A percentile compares a stretch with the other conserved stretches of the same genome.
These are phyloP conservation scores for Scomberomorus guttatus DNA, from an alignment of 2,797 vertebrate species.

Conservation along the genomic window DNA sequence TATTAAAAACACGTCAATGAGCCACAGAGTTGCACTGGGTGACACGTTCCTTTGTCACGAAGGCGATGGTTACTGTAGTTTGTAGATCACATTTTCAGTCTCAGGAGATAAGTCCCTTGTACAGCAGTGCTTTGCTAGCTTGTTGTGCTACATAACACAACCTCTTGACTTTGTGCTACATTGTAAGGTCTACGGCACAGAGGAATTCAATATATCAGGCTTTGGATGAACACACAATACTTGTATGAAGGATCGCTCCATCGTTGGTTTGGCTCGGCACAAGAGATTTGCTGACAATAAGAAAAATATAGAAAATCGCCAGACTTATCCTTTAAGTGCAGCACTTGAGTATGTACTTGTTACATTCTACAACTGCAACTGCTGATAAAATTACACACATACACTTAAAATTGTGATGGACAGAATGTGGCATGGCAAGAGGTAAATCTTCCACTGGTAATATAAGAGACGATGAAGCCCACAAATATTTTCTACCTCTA, in stretches of 20 bases:
- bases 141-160: too few species aligned
- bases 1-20: too few species aligned
- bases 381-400: constrained; percentile 12
- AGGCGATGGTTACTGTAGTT: too few species aligned
- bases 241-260: background rate
- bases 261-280: background rate
- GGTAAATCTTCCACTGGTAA: constrained; percentile 22
- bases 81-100: too few species aligned
- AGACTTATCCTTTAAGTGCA: background rate
- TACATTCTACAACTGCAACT: background rate
- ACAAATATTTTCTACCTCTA: constrained; percentile 67
- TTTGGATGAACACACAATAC: background rate
- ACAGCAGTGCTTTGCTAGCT: too few species aligned
- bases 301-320: background rate
- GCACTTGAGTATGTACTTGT: background rate
- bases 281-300: background rate
- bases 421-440: constrained; percentile 16
- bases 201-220: background rate
- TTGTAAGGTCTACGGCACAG: too few species aligned
- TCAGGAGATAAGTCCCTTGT: too few species aligned
- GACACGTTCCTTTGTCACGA: too few species aligned
- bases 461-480: constrained; percentile 47
- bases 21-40: too few species aligned
- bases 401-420: constrained; percentile 18
- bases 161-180: too few species aligned